phyloP scores from a whole-genome alignment of 1,140 invertebrate species.

The Dendroctonus valens region DNA sequence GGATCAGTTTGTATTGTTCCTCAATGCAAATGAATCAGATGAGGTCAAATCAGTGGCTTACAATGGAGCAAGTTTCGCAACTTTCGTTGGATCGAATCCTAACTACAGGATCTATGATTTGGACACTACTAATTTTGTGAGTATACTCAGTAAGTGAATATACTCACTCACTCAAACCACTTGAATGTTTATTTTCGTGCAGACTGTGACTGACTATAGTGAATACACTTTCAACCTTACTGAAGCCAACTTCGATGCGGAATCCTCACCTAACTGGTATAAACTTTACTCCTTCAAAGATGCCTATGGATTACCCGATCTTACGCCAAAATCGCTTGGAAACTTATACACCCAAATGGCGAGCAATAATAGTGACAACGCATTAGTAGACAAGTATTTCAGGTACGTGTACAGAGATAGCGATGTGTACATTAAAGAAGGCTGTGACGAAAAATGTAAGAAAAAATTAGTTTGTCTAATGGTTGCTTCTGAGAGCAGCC shows the following conservation, averaged over 20 bases:
- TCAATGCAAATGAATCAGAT: slow-evolving; percentile 47
- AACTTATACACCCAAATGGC: slow-evolving; percentile 56
- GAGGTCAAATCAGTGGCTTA: slow-evolving; percentile 65
- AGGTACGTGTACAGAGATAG: slow-evolving; percentile 48
- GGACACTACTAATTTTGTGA: slow-evolving; percentile 61
- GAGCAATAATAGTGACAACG: slow-evolving; percentile 42
- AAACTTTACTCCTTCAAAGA: slow-evolving; percentile 68
- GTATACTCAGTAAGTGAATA: slow-evolving; percentile 40
- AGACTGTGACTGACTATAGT: slow-evolving; percentile 66
- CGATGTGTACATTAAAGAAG: slow-evolving; percentile 52
- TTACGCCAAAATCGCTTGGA: slow-evolving; percentile 53
- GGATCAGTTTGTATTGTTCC: slow-evolving; percentile 73
- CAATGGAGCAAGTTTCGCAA: slow-evolving; percentile 75
- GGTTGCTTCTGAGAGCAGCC: slow-evolving; percentile 56
- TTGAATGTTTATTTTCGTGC: slow-evolving; percentile 15
- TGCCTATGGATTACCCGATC: slow-evolving; percentile 58
- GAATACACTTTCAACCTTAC: slow-evolving; percentile 80
- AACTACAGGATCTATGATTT: slow-evolving; percentile 77
- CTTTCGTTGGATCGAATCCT: slow-evolving; percentile 68
- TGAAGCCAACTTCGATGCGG: slow-evolving; percentile 62
- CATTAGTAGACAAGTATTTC: slow-evolving; percentile 42
- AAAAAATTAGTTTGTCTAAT: slow-evolving; percentile 58
- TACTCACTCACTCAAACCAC: neutral
- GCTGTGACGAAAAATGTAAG: slow-evolving; percentile 60
- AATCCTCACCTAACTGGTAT: slow-evolving; percentile 57